These are phyloP conservation scores for Ptychobarbus kaznakovi DNA, from an alignment of 2,797 vertebrate species.

Conservation along the genomic window DNA sequence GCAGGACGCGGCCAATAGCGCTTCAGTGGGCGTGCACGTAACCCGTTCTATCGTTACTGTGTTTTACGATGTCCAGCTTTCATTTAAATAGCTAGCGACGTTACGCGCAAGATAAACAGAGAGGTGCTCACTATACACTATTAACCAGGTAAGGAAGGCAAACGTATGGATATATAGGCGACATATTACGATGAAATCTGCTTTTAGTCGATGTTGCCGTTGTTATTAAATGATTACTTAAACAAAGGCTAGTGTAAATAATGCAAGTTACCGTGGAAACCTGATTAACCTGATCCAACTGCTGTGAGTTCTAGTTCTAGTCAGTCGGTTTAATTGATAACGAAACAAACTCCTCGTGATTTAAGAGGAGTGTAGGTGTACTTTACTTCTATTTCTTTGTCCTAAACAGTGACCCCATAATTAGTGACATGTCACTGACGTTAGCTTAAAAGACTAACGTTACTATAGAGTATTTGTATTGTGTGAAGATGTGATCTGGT, in stretches of 20 bases:
- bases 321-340: background rate
- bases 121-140: background rate
- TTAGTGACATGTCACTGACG: background rate
- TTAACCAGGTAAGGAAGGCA: slow-evolving; percentile 25
- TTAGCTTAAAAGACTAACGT: background rate
- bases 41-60: slow-evolving; percentile 15
- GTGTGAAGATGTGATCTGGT: background rate
- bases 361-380: background rate
- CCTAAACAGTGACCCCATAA: background rate
- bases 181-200: background rate
- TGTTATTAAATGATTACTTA: background rate
- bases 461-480: background rate
- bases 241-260: slow-evolving; percentile 41
- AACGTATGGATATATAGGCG: no score
- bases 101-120: slow-evolving; percentile 18
- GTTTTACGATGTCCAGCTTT: slow-evolving; percentile 32
- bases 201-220: background rate
- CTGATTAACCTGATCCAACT: background rate
- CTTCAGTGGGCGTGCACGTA: slow-evolving; percentile 13
- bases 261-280: slow-evolving; percentile 18
- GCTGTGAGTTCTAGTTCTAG: background rate
- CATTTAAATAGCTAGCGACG: slow-evolving; percentile 31
- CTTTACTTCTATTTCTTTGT: background rate
- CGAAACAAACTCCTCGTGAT: background rate
- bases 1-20: slow-evolving; percentile 1